Evolutionary conservation across 2,888 invertebrate genomes (phyloP).

Genomic region (Ormyrus labotus): DNA sequence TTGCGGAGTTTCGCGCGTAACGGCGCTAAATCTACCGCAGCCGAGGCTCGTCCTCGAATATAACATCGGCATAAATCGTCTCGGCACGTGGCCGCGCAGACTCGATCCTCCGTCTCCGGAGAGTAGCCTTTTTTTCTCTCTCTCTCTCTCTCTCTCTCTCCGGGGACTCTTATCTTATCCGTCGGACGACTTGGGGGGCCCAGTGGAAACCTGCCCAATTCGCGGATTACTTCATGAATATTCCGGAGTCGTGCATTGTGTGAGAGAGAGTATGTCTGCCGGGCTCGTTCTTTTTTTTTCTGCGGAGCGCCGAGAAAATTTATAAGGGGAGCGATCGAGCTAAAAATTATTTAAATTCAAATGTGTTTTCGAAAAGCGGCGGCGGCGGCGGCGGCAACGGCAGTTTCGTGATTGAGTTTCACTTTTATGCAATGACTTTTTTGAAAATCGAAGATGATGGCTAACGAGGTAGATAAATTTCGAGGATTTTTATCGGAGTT

Average conservation of each 20-base stretch:
- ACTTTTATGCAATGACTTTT: constrained; percentile 49
- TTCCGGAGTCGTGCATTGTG: constrained; percentile 45
- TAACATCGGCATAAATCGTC: constrained; percentile 18
- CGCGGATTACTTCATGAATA: constrained; percentile 54
- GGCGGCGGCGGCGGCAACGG: neutral
- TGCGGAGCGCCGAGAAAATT: constrained; percentile 11
- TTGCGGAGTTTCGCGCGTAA: constrained; percentile 24
- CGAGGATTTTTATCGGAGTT: constrained; percentile 35
- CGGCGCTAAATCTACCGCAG: neutral
- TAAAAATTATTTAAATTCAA: constrained; percentile 43
- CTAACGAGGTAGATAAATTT: constrained; percentile 31
- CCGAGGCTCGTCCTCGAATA: constrained; percentile 31
- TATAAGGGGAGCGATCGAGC: constrained; percentile 1
- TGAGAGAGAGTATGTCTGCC: neutral
- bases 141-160: constrained; percentile 2
- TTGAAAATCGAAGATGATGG: constrained; percentile 2
- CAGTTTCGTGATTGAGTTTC: constrained; percentile 43
- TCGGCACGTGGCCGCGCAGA: constrained; percentile 41
- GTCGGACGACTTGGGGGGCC: constrained; percentile 48
- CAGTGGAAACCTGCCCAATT: constrained; percentile 52
- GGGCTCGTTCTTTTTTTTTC: neutral
- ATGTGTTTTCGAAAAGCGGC: constrained; percentile 9
- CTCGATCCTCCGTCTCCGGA: constrained; percentile 6
- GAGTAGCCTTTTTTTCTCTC: neutral
- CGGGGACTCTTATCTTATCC: constrained; percentile 50